A percentile compares a stretch with the other conserved stretches of the same genome.
These are phyloP conservation scores for Latrodectus hesperus DNA, from an alignment of 2,888 invertebrate genomes.

Conservation along the genomic window DNA sequence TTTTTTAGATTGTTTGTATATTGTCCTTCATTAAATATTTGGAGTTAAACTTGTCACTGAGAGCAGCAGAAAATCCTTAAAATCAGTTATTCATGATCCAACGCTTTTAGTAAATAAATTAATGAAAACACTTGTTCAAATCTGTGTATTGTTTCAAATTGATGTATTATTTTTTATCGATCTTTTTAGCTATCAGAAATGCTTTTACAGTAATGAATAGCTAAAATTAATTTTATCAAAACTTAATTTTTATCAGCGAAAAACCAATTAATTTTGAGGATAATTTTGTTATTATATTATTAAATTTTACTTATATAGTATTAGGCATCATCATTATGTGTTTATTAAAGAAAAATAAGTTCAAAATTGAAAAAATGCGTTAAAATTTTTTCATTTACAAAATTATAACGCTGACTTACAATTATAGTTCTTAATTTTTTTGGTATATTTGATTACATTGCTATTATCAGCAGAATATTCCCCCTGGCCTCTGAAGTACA, in stretches of 20 bases:
- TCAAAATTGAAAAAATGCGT: conserved; percentile 14
- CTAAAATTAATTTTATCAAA: too few species aligned
- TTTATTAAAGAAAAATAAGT: conserved; percentile 26
- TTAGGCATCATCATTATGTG: conserved; percentile 3
- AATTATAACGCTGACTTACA: conserved; percentile 32
- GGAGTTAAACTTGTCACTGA: conserved; percentile 2
- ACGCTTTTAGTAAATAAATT: conserved; percentile 3
- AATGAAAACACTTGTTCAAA: neutral
- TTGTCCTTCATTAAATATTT: conserved; percentile 15
- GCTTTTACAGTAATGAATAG: neutral
- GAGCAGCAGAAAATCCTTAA: conserved; percentile 7
- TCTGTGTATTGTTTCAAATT: neutral
- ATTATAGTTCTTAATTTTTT: conserved; percentile 26
- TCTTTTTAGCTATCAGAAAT: conserved; percentile 19
- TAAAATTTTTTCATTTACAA: conserved; percentile 25
- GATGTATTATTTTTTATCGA: conserved; percentile 1
- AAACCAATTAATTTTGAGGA: neutral
- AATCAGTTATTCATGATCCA: neutral
- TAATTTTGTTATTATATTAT: conserved; percentile 19
- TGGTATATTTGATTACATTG: conserved; percentile 6
- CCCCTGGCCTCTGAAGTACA: neutral
- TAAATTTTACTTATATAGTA: conserved; percentile 24
- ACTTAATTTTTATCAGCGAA: too few species aligned
- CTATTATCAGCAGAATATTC: conserved; percentile 15
- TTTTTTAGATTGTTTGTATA: conserved; percentile 8